Evolutionary conservation across 2,113 vertebrate genomes (phyloP).

Genomic region (Protobothrops mucrosquamatus): DNA sequence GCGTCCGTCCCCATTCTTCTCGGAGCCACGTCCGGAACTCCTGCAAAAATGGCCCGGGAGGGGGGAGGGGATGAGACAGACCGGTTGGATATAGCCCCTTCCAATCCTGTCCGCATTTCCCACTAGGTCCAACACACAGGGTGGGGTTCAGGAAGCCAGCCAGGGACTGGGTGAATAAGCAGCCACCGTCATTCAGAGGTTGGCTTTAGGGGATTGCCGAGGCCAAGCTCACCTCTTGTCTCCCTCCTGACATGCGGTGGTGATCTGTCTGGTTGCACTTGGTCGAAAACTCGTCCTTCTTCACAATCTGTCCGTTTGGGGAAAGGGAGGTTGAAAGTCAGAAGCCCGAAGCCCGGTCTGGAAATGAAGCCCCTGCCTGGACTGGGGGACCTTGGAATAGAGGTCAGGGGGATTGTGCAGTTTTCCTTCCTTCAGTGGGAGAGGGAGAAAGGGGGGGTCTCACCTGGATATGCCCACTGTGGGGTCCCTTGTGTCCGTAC

Average conservation of each 20-base stretch:
- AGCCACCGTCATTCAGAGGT: no score
- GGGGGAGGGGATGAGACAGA: background rate
- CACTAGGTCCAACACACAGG: background rate
- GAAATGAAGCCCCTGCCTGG: background rate
- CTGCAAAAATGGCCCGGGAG: constrained; percentile 58
- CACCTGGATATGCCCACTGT: constrained; percentile 95
- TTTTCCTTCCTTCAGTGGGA: background rate
- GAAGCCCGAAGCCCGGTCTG: background rate
- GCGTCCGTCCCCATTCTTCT: constrained; percentile 94
- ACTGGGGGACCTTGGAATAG: no score
- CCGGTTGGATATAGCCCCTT: background rate
- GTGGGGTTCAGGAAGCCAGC: background rate
- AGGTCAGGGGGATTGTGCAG: background rate
- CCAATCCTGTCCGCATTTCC: background rate
- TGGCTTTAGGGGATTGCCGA: no score
- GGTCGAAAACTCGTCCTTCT: constrained; percentile 96
- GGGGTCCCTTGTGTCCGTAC: constrained; percentile 96
- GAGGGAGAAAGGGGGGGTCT: background rate
- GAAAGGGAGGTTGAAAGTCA: constrained; percentile 13
- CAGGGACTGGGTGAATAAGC: no score
- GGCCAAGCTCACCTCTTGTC: constrained; percentile 88
- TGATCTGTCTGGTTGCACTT: constrained; percentile 98
- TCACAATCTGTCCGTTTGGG: constrained; percentile 77
- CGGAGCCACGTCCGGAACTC: constrained; percentile 97
- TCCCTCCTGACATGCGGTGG: constrained; percentile 94